Evolutionary conservation across 2,113 vertebrate genomes (phyloP), one percentile per base, ranked within the genome.

Genomic region (Meleagris gallopavo): DNA sequence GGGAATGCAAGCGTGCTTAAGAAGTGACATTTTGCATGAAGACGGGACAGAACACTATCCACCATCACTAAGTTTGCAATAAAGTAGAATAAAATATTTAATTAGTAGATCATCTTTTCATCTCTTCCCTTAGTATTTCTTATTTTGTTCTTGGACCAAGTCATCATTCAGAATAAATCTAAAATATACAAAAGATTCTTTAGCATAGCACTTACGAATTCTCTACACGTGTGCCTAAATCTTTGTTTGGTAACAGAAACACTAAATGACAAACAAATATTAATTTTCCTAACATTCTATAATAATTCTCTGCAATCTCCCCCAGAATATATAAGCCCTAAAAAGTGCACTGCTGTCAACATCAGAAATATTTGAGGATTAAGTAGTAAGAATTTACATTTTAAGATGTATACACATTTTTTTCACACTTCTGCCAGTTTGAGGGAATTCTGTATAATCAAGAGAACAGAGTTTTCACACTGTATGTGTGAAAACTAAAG

Each of bases 171-270:
- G 48, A 88, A 29, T 2, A 46, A 54, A 36, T 19, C 13, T 10
- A 52, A 55, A 80, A 73, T 21, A 41, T 14, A 29, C 1, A 38
- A n/a, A 79, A 46, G 5, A 41, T 20, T 46, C 2, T 66, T 55
- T 65, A 69, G 8, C 5, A 19, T 46, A 60, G 2, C 3, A 2
- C 1, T 64, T 9, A 48, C 27, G 0, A 10, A 57, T 54, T 36
- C 46, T 5, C 7, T 21, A 9, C 17, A 43, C 17, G 2, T 82
- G 64, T 66, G 27, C 45, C 46, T 41, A 46, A 46, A 38, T 19
- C 32, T 24, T 57, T 41, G 0, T 38, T 89, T 40, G 3, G 14
- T 34, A 46, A 18, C 29, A 82, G 19, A 71, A 87, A 40, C 3
- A 74, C 1, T 3, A 74, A 6, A 19, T 34, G 18, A 69, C 6